phyloP scores from a whole-genome alignment of 1,140 invertebrate genomes.

The Drosophila pruinosa region DNA sequence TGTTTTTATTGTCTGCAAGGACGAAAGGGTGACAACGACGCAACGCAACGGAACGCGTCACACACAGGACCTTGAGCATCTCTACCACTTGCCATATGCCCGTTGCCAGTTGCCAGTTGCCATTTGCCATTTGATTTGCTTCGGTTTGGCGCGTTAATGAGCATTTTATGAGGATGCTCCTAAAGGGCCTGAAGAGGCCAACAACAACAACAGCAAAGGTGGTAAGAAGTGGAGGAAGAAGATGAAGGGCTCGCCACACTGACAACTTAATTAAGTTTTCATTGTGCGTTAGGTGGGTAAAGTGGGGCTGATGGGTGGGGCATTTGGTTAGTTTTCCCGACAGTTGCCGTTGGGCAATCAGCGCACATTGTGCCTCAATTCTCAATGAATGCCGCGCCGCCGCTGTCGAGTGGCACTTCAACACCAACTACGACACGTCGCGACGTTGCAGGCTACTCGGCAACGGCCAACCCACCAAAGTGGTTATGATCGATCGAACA shows the following conservation, averaged over 20 bases:
- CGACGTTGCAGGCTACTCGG: too few species aligned
- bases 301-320: neutral
- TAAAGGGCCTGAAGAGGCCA: neutral
- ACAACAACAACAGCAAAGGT: neutral
- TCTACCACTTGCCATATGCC: neutral
- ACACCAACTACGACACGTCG: conserved; percentile 9
- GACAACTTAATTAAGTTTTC: conserved; percentile 80
- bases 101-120: conserved; percentile 17
- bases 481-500: conserved; percentile 56
- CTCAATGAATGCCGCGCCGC: conserved; percentile 4
- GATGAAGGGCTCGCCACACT: conserved; percentile 12
- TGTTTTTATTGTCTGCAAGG: conserved; percentile 45
- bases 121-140: conserved; percentile 67
- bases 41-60: too few species aligned
- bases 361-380: conserved; percentile 44
- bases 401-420: conserved; percentile 29
- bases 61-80: conserved; percentile 53
- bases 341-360: conserved; percentile 50
- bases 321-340: conserved; percentile 2
- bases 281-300: conserved; percentile 44
- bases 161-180: conserved; percentile 71
- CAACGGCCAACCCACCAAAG: conserved; percentile 4
- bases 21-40: conserved; percentile 57
- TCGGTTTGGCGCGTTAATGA: conserved; percentile 58
- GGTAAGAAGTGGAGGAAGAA: too few species aligned